Evolutionary conservation across 1,140 invertebrate species (phyloP).

Genomic region (Pseudomyrmex sp.): DNA sequence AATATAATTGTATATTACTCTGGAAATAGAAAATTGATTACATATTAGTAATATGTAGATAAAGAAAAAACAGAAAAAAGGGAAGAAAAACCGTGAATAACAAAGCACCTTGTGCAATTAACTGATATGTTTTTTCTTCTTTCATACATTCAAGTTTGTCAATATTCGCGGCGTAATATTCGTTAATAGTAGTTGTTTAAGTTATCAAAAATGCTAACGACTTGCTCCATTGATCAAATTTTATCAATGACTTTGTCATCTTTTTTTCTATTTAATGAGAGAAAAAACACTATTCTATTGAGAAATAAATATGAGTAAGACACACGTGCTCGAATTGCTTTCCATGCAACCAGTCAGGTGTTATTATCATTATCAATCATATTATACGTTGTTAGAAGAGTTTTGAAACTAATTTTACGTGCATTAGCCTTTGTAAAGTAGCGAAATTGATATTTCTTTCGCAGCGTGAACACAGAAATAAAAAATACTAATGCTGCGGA

Average conservation of each 20-base stretch:
- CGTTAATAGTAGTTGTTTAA: background rate
- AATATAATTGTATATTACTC: background rate
- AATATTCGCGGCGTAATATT: background rate
- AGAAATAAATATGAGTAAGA: constrained; percentile 2
- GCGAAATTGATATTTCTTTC: constrained; percentile 50
- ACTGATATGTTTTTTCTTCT: background rate
- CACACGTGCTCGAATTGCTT: background rate
- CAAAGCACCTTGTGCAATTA: background rate
- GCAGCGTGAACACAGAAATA: constrained; percentile 18
- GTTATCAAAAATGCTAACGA: background rate
- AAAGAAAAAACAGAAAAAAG: background rate
- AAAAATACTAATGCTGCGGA: constrained; percentile 35
- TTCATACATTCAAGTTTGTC: background rate
- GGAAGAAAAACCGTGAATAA: background rate
- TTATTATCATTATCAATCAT: constrained; percentile 56
- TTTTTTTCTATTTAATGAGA: background rate
- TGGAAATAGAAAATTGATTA: constrained; percentile 16
- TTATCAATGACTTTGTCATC: background rate
- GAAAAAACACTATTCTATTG: background rate
- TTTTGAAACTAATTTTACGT: constrained; percentile 53
- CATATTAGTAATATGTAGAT: background rate
- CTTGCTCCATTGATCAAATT: background rate
- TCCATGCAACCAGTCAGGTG: constrained; percentile 1
- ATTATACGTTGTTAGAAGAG: constrained; percentile 20
- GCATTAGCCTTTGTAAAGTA: constrained; percentile 58